Percentiles rank a stretch among this genome's conserved stretches.
Conservation (phyloP, 2,888 invertebrate genomes). For the Megastigmus dorsalis region DNA sequence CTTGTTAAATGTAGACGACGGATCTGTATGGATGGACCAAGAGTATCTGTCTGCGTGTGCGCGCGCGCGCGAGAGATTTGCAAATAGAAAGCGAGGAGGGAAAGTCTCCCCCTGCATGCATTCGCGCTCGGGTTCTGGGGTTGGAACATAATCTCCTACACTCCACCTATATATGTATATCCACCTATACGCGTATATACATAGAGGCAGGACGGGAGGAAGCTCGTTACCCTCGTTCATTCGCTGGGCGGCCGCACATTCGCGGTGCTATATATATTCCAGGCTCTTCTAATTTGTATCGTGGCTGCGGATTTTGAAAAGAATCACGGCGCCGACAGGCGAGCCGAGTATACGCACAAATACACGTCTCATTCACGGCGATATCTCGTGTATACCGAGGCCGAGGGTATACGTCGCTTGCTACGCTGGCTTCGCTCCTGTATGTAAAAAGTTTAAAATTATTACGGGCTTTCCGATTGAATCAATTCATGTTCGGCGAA, state of each 20-base stretch:
- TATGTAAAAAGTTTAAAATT: too few species aligned
- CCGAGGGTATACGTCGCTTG: too few species aligned
- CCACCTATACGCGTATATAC: background rate
- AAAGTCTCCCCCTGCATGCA: background rate
- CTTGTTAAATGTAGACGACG: conserved; percentile 66
- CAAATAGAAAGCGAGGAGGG: conserved; percentile 21
- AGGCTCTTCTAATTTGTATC: conserved; percentile 58
- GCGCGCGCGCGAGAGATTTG: conserved; percentile 9
- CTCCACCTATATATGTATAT: background rate
- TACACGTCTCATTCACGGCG: too few species aligned
- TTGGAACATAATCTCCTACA: conserved; percentile 11
- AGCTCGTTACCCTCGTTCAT: conserved; percentile 64
- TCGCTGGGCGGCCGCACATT: conserved; percentile 43
- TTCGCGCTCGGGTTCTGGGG: too few species aligned
- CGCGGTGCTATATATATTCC: conserved; percentile 49
- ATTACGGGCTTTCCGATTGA: too few species aligned
- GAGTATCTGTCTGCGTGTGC: too few species aligned
- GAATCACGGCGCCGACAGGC: conserved; percentile 26
- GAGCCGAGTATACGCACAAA: too few species aligned
- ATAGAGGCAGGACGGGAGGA: too few species aligned
- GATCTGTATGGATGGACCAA: background rate
- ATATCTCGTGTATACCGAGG: too few species aligned
- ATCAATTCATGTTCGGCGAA: too few species aligned
- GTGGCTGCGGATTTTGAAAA: conserved; percentile 58
- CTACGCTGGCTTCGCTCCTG: too few species aligned